A percentile compares a stretch with the other conserved stretches of the same genome.
Evolutionary conservation across 2,113 vertebrate genomes (phyloP).

Genomic region (Hucho hucho): DNA sequence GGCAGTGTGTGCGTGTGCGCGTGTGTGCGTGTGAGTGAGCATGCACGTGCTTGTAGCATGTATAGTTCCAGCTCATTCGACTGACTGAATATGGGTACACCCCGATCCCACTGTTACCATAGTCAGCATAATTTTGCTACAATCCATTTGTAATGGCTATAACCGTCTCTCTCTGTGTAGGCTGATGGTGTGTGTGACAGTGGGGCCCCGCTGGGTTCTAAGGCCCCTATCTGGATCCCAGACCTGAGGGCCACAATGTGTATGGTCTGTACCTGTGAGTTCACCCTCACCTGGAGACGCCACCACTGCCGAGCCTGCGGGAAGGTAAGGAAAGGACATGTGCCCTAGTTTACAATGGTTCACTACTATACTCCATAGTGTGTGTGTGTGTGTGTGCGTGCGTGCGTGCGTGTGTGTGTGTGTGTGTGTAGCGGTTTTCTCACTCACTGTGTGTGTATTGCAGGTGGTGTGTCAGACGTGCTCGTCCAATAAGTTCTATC

Average conservation of each 20-base stretch:
- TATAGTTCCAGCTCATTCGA: no score
- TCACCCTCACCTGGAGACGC: slow-evolving; percentile 95
- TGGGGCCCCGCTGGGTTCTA: slow-evolving; percentile 86
- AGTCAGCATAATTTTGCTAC: no score
- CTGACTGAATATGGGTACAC: no score
- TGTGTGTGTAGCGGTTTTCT: slow-evolving; percentile 1
- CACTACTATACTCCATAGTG: background rate
- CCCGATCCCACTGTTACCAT: no score
- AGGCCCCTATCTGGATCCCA: slow-evolving; percentile 98
- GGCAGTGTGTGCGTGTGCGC: no score
- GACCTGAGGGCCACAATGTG: slow-evolving; percentile 98
- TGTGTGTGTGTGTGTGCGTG: background rate
- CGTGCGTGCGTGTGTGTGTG: background rate
- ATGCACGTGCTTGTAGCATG: no score
- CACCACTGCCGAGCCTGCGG: slow-evolving; percentile 97
- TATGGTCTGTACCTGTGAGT: slow-evolving; percentile 98
- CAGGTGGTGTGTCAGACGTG: slow-evolving; percentile 98
- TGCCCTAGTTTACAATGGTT: background rate
- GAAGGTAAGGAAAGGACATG: slow-evolving; percentile 75
- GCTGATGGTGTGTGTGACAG: slow-evolving; percentile 79
- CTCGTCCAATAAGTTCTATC: slow-evolving; percentile 90
- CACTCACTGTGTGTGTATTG: background rate
- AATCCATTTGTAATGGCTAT: no score
- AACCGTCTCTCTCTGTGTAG: slow-evolving; percentile 52
- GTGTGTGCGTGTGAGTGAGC: no score